Evolutionary conservation across 1,140 invertebrate genomes (phyloP), one percentile per base, ranked within the genome.

Genomic region (Drosophila ercepeae): DNA sequence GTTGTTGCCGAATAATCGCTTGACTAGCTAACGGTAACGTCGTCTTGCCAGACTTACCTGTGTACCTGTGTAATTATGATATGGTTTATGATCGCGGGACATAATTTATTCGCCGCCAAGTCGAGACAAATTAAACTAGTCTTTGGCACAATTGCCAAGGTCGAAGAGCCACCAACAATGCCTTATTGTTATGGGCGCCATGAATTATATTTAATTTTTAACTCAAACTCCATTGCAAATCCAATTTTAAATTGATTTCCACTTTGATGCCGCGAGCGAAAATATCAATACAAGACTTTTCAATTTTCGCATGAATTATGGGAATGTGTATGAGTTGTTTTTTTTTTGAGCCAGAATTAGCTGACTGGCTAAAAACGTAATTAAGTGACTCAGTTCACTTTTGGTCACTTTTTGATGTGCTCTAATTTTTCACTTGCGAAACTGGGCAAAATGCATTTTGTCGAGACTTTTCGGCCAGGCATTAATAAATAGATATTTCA

Each of bases 401-500:
- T 8, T 44, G 72, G 60, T 45, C 55, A 41, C 46, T 67, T 63
- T 50, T 61, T 53, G 65, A 53, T 49, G 54, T 75, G 78, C 67
- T 64, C 58, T 63, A 14, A 81, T 81, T 81, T 70, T 57, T 48
- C 54, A 74, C 58, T 82, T 82, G 41, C 78, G 55, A 82, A 82
- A 74, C 63, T 64, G n/a, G 50, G 50, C 46, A 54, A 57, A 39
- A 75, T 59, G 42, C 73, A 77, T 71, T 71, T 68, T 55, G 50
- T 48, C 8, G 18, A 23, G 55, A 48, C 68, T 27, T 34, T 51
- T 44, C n/a, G 55, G 59, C 49, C 61, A 19, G 25, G 68, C 61
- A 72, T 73, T 64, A 79, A 79, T 79, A 83, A 79, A 84, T 68
- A 84, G 49, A 65, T 59, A 81, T 81, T 78, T 79, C 71, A 50